Percentiles rank a stretch among this genome's conserved stretches.
phyloP scores from a whole-genome alignment of 2,797 vertebrate species.

The Ataeniobius toweri region DNA sequence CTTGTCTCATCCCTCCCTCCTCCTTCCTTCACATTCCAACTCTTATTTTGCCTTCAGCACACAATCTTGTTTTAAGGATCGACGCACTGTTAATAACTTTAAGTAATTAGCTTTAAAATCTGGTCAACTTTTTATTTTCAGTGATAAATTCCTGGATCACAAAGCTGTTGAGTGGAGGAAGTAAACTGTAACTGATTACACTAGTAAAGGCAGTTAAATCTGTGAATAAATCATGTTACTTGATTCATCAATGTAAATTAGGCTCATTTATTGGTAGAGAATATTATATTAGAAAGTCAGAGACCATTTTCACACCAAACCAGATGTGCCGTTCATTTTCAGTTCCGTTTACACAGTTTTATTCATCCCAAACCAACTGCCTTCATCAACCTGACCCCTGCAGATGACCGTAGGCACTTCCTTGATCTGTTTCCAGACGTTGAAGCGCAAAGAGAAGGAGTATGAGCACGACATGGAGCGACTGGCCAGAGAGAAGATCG shows the following conservation, averaged over 20 bases:
- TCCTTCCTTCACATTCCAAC: constrained; percentile 10
- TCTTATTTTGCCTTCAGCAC: constrained; percentile 19
- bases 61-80: constrained; percentile 6
- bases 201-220: neutral
- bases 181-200: neutral
- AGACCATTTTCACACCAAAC: neutral
- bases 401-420: neutral
- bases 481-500: constrained; percentile 95
- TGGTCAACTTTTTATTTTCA: neutral
- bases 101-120: constrained; percentile 3
- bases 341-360: neutral
- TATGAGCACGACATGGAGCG: constrained; percentile 99
- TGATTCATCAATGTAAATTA: neutral
- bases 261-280: neutral
- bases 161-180: neutral
- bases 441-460: constrained; percentile 98
- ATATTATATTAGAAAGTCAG: neutral
- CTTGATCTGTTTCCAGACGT: constrained; percentile 77
- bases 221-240: neutral
- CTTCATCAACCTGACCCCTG: neutral
- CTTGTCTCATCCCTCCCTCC: constrained; percentile 22
- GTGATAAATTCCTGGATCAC: neutral
- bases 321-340: neutral
- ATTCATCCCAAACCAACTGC: neutral
- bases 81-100: constrained; percentile 5